Evolutionary conservation across 2,888 invertebrate genomes (phyloP), one percentile per base, ranked within the genome.

Genomic region (Vandiemenella viatica): DNA sequence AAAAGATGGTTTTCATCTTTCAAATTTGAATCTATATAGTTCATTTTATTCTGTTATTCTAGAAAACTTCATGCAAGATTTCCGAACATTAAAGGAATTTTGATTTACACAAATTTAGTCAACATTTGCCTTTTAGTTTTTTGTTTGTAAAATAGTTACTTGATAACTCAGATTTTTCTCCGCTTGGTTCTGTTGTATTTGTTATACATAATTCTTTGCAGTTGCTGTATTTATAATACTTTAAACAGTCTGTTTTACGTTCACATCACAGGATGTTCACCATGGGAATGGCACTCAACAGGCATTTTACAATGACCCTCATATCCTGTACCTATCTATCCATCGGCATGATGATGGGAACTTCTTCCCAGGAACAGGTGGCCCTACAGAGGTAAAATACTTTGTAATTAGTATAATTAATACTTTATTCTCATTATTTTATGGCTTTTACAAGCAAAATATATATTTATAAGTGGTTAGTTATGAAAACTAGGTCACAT

Each of bases 271-370:
- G 87, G 96, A 95, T 71, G 93, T 96, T 50, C 96, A 96, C 70
- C 96, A 96, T 73, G 96, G 96, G 41, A 96, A 96, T 71, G 96
- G 96, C 50, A 96, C 96, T 48, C 97, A 98, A 68, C 91, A 96
- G 69, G 90, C 92, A 66, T 96, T 97, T 74, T 97, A 96, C 70
- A 84, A 87, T 63, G 92, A 95, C 69, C 86, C 91, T 44, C 78
- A 84, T 62, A 88, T 97, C 58, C 76, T 98, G 59, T 98, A 97
- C 72, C 77, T 98, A 62, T 95, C 95, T 58, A 80, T 98, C 64
- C 98, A 98, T 75, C 85, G 98, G 59, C 97, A 98, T 74, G 98
- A 98, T 75, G 92, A 95, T 67, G 98, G 97, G 23, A 96, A 96
- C 71, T 97, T 97, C 72, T 97, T 97, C 74, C 97, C 97, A n/a